Percentiles rank a stretch among this genome's conserved stretches.
phyloP scores from a whole-genome alignment of 1,140 invertebrate species.

The Drosophila kohkoa region DNA sequence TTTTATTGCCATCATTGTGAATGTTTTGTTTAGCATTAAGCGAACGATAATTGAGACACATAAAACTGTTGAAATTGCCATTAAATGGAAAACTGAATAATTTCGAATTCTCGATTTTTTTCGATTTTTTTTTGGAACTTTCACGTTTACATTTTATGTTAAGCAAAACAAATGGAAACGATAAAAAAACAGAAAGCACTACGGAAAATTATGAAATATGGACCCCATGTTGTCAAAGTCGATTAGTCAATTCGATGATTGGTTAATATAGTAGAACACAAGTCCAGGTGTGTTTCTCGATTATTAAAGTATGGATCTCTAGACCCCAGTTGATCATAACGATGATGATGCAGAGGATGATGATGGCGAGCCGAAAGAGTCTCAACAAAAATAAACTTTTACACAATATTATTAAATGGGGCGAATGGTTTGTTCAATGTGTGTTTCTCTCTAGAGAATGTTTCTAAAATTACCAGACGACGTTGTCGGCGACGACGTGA shows the following conservation, averaged over 20 bases:
- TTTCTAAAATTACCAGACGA: conserved; percentile 66
- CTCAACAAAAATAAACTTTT: conserved; percentile 74
- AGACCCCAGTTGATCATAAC: too few species aligned
- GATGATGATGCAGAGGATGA: neutral
- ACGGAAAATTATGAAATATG: conserved; percentile 47
- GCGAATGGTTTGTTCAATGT: conserved; percentile 55
- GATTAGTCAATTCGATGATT: conserved; percentile 53
- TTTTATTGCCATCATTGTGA: conserved; percentile 49
- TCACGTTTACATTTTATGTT: conserved; percentile 37
- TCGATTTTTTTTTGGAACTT: neutral
- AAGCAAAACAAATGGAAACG: conserved; percentile 44
- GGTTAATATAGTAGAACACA: conserved; percentile 7
- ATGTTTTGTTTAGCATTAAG: conserved; percentile 48
- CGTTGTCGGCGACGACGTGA: conserved; percentile 9
- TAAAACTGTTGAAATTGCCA: conserved; percentile 49
- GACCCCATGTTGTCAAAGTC: conserved; percentile 66
- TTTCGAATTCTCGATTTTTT: conserved; percentile 20
- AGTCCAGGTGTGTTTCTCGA: conserved; percentile 17
- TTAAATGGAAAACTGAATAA: conserved; percentile 37
- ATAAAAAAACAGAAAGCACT: conserved; percentile 37
- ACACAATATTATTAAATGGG: conserved; percentile 76
- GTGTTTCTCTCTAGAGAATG: conserved; percentile 47
- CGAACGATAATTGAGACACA: conserved; percentile 66
- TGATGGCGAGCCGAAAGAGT: neutral
- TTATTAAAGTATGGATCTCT: conserved; percentile 58